phyloP scores from a whole-genome alignment of 2,888 invertebrate species.

The Amphiduros pacificus region DNA sequence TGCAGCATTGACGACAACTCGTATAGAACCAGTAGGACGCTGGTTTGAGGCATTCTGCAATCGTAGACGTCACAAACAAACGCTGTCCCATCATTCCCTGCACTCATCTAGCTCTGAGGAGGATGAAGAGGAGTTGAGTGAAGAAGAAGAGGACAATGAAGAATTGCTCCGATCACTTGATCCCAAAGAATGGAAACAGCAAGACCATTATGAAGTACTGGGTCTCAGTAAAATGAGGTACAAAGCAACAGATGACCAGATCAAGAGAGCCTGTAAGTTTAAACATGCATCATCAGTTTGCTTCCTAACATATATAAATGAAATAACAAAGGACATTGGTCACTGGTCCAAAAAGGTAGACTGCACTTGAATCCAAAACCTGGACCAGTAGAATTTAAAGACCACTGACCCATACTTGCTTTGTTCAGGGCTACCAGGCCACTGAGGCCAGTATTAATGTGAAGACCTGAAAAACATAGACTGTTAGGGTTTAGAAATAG shows the following conservation, averaged over 20 bases:
- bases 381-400: too few species aligned
- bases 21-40: constrained; percentile 53
- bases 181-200: constrained; percentile 96
- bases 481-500: too few species aligned
- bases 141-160: constrained; percentile 43
- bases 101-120: constrained; percentile 47
- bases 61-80: constrained; percentile 48
- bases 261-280: constrained; percentile 86
- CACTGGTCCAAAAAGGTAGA: too few species aligned
- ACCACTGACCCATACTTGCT: too few species aligned
- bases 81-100: constrained; percentile 48
- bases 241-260: constrained; percentile 87
- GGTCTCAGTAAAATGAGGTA: constrained; percentile 82
- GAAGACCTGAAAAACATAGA: too few species aligned
- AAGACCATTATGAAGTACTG: constrained; percentile 95
- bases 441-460: too few species aligned
- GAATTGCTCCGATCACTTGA: constrained; percentile 82
- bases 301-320: too few species aligned
- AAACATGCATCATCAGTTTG: too few species aligned
- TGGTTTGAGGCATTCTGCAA: constrained; percentile 54
- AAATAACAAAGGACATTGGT: too few species aligned
- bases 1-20: constrained; percentile 39
- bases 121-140: constrained; percentile 42
- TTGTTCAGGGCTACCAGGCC: too few species aligned
- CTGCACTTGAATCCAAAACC: too few species aligned